Conservation (phyloP, 1,140 invertebrate species). For the Lordiphosa collinella region DNA sequence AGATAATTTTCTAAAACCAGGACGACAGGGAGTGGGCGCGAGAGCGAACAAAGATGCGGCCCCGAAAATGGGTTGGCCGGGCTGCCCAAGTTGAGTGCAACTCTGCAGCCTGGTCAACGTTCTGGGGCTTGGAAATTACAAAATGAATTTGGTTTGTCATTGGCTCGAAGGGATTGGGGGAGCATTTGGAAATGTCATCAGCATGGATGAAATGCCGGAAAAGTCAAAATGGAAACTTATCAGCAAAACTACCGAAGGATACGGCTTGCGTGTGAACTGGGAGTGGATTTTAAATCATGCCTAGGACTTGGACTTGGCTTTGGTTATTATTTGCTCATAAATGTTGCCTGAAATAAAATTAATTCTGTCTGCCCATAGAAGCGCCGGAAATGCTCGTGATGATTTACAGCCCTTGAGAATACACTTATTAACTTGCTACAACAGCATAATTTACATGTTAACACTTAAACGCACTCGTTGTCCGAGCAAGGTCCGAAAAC, state of each 20-base stretch:
- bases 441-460: constrained; percentile 79
- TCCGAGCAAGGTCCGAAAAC: constrained; percentile 8
- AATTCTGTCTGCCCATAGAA: constrained; percentile 28
- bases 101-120: constrained; percentile 70
- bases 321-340: constrained; percentile 45
- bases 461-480: constrained; percentile 75
- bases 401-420: constrained; percentile 61
- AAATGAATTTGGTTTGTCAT: constrained; percentile 70
- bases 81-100: constrained; percentile 61
- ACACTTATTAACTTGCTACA: constrained; percentile 69
- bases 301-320: constrained; percentile 7
- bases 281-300: constrained; percentile 39
- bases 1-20: constrained; percentile 78
- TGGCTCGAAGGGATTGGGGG: background rate
- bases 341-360: constrained; percentile 44
- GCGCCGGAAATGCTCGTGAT: constrained; percentile 40
- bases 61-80: constrained; percentile 20
- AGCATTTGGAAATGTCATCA: constrained; percentile 70
- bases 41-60: constrained; percentile 33
- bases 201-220: constrained; percentile 75
- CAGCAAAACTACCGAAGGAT: constrained; percentile 70
- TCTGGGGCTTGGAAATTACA: constrained; percentile 65
- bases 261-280: constrained; percentile 31
- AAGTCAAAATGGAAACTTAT: constrained; percentile 77
- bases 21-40: constrained; percentile 18